phyloP scores from a whole-genome alignment of 2,888 invertebrate species.

The Aspidiotus destructor region DNA sequence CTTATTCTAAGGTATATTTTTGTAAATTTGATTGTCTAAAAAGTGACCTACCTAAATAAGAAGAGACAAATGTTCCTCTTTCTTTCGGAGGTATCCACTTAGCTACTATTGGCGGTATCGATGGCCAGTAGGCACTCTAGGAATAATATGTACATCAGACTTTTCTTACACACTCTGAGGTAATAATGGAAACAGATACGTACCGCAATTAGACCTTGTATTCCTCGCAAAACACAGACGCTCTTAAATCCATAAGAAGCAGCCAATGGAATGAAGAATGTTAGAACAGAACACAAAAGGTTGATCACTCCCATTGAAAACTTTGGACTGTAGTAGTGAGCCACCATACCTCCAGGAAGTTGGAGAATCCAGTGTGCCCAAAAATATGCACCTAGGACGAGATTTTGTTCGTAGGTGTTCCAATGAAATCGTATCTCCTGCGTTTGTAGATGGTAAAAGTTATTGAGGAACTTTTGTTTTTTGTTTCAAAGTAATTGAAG shows the following conservation, averaged over 20 bases:
- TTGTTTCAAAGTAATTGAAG: no score
- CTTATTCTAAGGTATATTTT: no score
- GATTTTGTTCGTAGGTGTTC: slow-evolving; percentile 56
- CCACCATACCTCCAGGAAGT: slow-evolving; percentile 60
- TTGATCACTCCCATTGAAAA: slow-evolving; percentile 58
- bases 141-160: no score
- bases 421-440: slow-evolving; percentile 42
- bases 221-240: slow-evolving; percentile 51
- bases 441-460: not conserved
- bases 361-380: slow-evolving; percentile 63
- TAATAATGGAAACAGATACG: slow-evolving; percentile 34
- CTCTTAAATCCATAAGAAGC: slow-evolving; percentile 50
- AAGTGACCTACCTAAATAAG: slow-evolving; percentile 47
- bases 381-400: slow-evolving; percentile 58
- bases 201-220: slow-evolving; percentile 62
- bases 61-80: slow-evolving; percentile 58
- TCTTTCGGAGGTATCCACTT: slow-evolving; percentile 75
- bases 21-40: no score
- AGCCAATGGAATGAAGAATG: slow-evolving; percentile 56
- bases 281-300: slow-evolving; percentile 52
- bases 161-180: no score
- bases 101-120: slow-evolving; percentile 68
- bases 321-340: slow-evolving; percentile 61
- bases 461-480: no score
- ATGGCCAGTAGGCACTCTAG: slow-evolving; percentile 60